Evolutionary conservation across 1,140 invertebrate genomes (phyloP).

Genomic region (Eumeta japonica): DNA sequence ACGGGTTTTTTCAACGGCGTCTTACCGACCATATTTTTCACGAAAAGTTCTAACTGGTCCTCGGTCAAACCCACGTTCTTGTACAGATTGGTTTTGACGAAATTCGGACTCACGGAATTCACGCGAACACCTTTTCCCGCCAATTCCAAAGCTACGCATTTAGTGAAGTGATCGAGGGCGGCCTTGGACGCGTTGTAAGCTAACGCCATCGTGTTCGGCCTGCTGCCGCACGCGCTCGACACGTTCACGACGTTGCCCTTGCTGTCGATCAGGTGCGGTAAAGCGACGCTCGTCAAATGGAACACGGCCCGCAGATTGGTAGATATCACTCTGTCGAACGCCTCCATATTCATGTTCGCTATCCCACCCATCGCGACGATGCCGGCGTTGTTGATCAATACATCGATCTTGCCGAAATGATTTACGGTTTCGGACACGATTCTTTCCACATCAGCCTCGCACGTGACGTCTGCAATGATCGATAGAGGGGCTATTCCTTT

Average conservation of each 20-base stretch:
- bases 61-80: conserved; percentile 51
- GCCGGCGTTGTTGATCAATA: conserved; percentile 79
- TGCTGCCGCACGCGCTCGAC: conserved; percentile 71
- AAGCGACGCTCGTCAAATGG: conserved; percentile 72
- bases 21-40: conserved; percentile 68
- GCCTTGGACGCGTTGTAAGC: conserved; percentile 82
- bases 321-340: conserved; percentile 72
- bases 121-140: conserved; percentile 64
- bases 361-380: conserved; percentile 70
- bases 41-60: conserved; percentile 69
- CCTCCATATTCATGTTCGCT: conserved; percentile 70
- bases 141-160: conserved; percentile 69
- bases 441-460: conserved; percentile 62
- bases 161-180: conserved; percentile 79
- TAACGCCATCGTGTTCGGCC: conserved; percentile 64
- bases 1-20: conserved; percentile 77
- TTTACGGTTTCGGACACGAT: conserved; percentile 63
- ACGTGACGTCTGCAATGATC: conserved; percentile 69
- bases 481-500: conserved; percentile 36
- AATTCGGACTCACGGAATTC: conserved; percentile 76
- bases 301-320: conserved; percentile 75
- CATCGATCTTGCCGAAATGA: conserved; percentile 64
- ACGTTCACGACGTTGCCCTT: conserved; percentile 80
- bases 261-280: conserved; percentile 69
- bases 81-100: conserved; percentile 56